phyloP scores from a whole-genome alignment of 2,888 invertebrate species.

The Gonocerus acuteangulatus region DNA sequence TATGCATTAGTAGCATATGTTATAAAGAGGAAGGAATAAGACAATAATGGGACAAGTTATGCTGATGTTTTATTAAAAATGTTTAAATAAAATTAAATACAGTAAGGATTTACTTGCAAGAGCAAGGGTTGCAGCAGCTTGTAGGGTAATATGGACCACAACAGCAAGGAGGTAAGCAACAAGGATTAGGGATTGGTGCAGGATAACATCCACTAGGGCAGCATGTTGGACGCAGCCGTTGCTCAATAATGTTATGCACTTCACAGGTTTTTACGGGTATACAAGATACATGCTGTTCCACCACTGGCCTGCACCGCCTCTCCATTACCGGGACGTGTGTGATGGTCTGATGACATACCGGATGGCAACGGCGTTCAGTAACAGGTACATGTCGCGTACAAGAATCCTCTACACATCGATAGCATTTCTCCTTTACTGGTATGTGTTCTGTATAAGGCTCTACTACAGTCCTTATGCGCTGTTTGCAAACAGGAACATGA shows the following conservation, averaged over 20 bases:
- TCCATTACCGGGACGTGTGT: slow-evolving; percentile 18
- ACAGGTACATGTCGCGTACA: slow-evolving; percentile 18
- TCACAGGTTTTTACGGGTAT: slow-evolving; percentile 28
- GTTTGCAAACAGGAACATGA: slow-evolving; percentile 20
- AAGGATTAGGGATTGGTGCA: no score
- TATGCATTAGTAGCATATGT: neutral
- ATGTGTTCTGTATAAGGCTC: slow-evolving; percentile 13
- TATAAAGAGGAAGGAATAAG: neutral
- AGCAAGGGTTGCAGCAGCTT: no score
- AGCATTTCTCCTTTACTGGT: slow-evolving; percentile 13
- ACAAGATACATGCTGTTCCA: slow-evolving; percentile 20
- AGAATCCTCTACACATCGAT: slow-evolving; percentile 13
- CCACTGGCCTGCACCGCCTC: slow-evolving; percentile 8
- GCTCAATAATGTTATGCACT: slow-evolving; percentile 17
- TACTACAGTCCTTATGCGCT: neutral
- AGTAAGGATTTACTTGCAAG: no score
- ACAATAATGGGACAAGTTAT: neutral
- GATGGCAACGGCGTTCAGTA: slow-evolving; percentile 9
- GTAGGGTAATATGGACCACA: no score
- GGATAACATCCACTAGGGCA: neutral
- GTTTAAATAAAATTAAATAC: neutral
- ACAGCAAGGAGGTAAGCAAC: neutral
- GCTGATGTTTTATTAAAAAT: neutral
- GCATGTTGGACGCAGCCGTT: slow-evolving; percentile 13
- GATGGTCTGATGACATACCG: slow-evolving; percentile 9